Evolutionary conservation across 1,140 invertebrate genomes (phyloP).

Genomic region (Papilio polytes): DNA sequence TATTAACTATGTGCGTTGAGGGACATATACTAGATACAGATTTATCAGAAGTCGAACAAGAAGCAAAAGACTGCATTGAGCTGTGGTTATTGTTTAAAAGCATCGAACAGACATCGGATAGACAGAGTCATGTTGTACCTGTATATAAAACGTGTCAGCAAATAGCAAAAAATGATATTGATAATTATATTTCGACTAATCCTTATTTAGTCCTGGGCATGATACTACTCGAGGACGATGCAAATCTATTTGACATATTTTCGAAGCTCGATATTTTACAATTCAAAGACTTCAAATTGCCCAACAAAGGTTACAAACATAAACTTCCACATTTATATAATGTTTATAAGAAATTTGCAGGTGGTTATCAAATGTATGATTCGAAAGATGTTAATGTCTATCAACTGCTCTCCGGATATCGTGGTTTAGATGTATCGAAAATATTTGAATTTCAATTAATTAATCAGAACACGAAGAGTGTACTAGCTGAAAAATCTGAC

Average conservation of each 20-base stretch:
- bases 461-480: conserved; percentile 67
- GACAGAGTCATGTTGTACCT: conserved; percentile 75
- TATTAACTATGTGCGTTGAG: conserved; percentile 80
- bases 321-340: conserved; percentile 80
- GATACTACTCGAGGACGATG: conserved; percentile 76
- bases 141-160: conserved; percentile 82
- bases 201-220: conserved; percentile 77
- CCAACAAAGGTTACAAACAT: conserved; percentile 73
- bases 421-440: conserved; percentile 83
- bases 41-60: conserved; percentile 69
- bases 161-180: conserved; percentile 74
- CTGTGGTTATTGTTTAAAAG: conserved; percentile 81
- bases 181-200: conserved; percentile 77
- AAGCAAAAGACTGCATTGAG: conserved; percentile 77
- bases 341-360: conserved; percentile 75
- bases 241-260: conserved; percentile 80
- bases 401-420: conserved; percentile 84
- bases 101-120: conserved; percentile 76
- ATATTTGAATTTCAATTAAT: conserved; percentile 84
- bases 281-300: conserved; percentile 77
- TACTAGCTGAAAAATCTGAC: conserved; percentile 68
- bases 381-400: conserved; percentile 84
- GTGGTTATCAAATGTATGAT: conserved; percentile 61
- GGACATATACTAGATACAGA: conserved; percentile 73
- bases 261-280: conserved; percentile 70